Evolutionary conservation across 2,113 vertebrate genomes (phyloP).

Genomic region (Dasyurus viverrinus): DNA sequence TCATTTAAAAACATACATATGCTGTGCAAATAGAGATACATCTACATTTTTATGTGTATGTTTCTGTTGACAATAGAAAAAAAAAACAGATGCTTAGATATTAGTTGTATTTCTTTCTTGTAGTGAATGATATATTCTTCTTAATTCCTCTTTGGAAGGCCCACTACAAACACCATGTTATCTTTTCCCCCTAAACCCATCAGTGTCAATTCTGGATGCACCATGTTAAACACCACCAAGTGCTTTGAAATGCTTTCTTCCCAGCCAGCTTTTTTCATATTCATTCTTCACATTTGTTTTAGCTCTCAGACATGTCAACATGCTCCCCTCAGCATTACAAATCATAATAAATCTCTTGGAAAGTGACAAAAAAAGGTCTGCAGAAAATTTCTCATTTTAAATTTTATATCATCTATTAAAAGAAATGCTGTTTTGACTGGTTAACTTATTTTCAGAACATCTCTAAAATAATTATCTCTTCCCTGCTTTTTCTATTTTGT

Average conservation of each 20-base stretch:
- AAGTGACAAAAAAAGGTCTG: constrained; percentile 70
- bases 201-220: constrained; percentile 73
- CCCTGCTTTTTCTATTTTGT: constrained; percentile 59
- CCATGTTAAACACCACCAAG: constrained; percentile 65
- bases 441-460: constrained; percentile 62
- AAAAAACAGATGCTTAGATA: constrained; percentile 62
- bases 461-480: constrained; percentile 65
- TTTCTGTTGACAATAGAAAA: constrained; percentile 25
- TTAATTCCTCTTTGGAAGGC: constrained; percentile 71
- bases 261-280: constrained; percentile 75
- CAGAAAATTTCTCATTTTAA: constrained; percentile 59
- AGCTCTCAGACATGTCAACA: constrained; percentile 76
- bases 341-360: constrained; percentile 68
- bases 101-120: constrained; percentile 64
- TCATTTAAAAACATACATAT: constrained; percentile 1
- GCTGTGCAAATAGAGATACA: constrained; percentile 29
- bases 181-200: constrained; percentile 61
- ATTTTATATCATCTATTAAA: constrained; percentile 64
- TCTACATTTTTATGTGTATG: constrained; percentile 18
- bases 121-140: constrained; percentile 63
- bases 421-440: constrained; percentile 63
- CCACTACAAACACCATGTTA: constrained; percentile 59
- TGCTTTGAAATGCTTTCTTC: constrained; percentile 75
- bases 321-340: constrained; percentile 67
- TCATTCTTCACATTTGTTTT: constrained; percentile 76